phyloP scores from a whole-genome alignment of 2,888 invertebrate genomes.

The Apeira syringaria region DNA sequence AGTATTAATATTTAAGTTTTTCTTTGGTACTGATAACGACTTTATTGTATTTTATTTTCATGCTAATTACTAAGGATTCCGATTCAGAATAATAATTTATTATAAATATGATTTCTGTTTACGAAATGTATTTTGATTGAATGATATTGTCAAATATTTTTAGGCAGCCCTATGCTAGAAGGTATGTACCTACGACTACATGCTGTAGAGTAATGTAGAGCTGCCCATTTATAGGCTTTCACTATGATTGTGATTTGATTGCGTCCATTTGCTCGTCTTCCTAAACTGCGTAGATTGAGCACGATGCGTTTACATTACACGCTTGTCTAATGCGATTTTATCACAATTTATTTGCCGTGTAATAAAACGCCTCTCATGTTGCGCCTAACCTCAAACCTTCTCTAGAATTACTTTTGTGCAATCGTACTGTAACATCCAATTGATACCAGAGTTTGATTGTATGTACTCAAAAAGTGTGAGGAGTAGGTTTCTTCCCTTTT shows the following conservation, averaged over 20 bases:
- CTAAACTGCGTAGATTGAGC: conserved; percentile 53
- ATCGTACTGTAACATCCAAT: conserved; percentile 7
- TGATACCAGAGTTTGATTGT: conserved; percentile 17
- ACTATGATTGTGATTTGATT: conserved; percentile 76
- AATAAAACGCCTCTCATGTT: conserved; percentile 51
- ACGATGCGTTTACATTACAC: conserved; percentile 57
- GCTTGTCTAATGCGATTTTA: conserved; percentile 51
- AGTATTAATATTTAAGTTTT: too few relatives aligned
- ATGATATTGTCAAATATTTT: too few relatives aligned
- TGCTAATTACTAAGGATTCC: too few relatives aligned
- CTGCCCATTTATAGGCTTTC: conserved; percentile 65
- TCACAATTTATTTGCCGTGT: conserved; percentile 53
- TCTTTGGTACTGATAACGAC: too few relatives aligned
- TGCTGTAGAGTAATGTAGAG: conserved; percentile 23
- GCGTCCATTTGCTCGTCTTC: conserved; percentile 68
- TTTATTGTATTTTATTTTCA: too few relatives aligned
- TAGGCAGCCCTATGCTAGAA: conserved; percentile 8
- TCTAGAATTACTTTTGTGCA: conserved; percentile 27
- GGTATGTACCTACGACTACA: too few relatives aligned
- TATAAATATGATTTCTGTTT: too few relatives aligned
- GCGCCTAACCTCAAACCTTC: conserved; percentile 19
- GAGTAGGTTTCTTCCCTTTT: conserved; percentile 29
- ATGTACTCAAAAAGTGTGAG: conserved; percentile 22
- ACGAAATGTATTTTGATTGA: too few relatives aligned
- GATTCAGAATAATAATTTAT: too few relatives aligned